A percentile compares a stretch with the other conserved stretches of the same genome.
Conservation (phyloP, 2,888 invertebrate genomes). For the Gnatocerus cornutus region DNA sequence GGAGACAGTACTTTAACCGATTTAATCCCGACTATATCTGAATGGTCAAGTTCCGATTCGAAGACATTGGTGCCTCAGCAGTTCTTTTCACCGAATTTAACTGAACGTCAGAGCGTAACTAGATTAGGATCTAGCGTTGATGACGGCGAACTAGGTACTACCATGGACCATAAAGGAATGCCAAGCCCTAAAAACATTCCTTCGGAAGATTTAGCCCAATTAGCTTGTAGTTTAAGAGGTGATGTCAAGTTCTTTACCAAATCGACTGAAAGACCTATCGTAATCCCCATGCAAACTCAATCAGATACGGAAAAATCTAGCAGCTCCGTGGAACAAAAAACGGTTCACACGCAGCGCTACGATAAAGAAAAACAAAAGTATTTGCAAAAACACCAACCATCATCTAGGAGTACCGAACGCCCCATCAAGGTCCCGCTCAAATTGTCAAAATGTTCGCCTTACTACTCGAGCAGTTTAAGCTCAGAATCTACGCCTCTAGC, state of each 20-base stretch:
- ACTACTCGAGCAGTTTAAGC: slow-evolving; percentile 84
- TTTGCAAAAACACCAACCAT: slow-evolving; percentile 63
- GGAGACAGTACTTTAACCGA: slow-evolving; percentile 74
- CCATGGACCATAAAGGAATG: slow-evolving; percentile 60
- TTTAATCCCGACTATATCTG: slow-evolving; percentile 84
- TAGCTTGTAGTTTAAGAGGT: slow-evolving; percentile 51
- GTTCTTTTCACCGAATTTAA: slow-evolving; percentile 58
- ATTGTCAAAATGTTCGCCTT: slow-evolving; percentile 81
- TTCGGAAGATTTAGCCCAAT: slow-evolving; percentile 66
- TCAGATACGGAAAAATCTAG: slow-evolving; percentile 72
- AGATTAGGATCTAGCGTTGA: slow-evolving; percentile 67
- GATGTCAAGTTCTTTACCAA: slow-evolving; percentile 68
- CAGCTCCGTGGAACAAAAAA: slow-evolving; percentile 72
- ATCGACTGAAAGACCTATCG: slow-evolving; percentile 73
- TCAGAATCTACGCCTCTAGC: slow-evolving; percentile 83
- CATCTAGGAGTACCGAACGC: slow-evolving; percentile 67
- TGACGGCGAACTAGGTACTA: slow-evolving; percentile 63
- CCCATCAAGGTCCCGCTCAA: slow-evolving; percentile 72
- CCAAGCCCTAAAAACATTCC: slow-evolving; percentile 68
- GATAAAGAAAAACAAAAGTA: slow-evolving; percentile 68
- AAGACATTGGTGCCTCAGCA: slow-evolving; percentile 80
- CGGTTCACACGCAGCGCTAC: slow-evolving; percentile 67
- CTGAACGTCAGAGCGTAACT: slow-evolving; percentile 56
- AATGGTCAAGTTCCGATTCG: slow-evolving; percentile 84
- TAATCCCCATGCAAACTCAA: slow-evolving; percentile 72